Conservation (phyloP, 2,888 invertebrate species). For the Drosophila parthenogenetica region DNA sequence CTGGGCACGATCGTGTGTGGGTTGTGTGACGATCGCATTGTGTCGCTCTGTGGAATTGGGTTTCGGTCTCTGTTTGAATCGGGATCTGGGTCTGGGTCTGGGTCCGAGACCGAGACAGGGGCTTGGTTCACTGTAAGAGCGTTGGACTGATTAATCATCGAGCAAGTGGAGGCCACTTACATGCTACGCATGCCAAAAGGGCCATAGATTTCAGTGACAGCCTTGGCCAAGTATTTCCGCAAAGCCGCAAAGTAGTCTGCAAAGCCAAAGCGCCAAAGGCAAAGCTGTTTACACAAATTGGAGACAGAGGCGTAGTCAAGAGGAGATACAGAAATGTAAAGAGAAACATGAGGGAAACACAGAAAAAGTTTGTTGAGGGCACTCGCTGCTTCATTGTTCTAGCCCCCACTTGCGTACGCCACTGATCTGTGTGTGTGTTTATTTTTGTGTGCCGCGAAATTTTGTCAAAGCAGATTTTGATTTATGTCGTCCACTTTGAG, state of each 20-base stretch:
- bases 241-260: slow-evolving; percentile 3
- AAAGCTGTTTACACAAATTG: slow-evolving; percentile 8
- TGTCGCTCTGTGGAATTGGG: slow-evolving; percentile 26
- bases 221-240: slow-evolving; percentile 61
- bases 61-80: not conserved
- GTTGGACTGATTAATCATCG: slow-evolving; percentile 57
- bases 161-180: slow-evolving; percentile 56
- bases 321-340: too few species aligned
- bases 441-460: slow-evolving; percentile 51
- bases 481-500: slow-evolving; percentile 77
- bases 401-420: not conserved
- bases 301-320: slow-evolving; percentile 19
- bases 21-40: slow-evolving; percentile 35
- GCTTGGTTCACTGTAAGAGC: slow-evolving; percentile 38
- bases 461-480: slow-evolving; percentile 65
- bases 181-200: slow-evolving; percentile 56
- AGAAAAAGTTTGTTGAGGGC: too few species aligned
- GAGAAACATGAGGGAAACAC: too few species aligned
- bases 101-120: slow-evolving; percentile 6
- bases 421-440: slow-evolving; percentile 20
- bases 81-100: not conserved
- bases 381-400: not conserved
- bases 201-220: slow-evolving; percentile 47
- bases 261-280: slow-evolving; percentile 13
- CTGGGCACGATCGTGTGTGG: slow-evolving; percentile 38